These are phyloP conservation scores for Pyrrhosoma nymphula DNA, from an alignment of 2,888 invertebrate genomes.

Conservation along the genomic window DNA sequence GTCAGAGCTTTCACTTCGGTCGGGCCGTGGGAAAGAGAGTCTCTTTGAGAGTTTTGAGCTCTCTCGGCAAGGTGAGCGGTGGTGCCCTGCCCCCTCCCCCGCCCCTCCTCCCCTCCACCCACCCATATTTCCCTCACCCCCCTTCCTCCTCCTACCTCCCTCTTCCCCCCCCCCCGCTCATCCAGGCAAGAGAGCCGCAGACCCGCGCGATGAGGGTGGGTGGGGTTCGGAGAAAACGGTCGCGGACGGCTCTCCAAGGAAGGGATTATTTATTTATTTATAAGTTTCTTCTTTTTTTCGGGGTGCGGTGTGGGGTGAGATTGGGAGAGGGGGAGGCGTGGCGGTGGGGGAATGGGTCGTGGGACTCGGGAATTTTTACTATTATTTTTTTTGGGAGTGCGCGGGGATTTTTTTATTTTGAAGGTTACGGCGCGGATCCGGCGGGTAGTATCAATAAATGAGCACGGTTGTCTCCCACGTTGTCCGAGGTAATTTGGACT, in stretches of 20 bases:
- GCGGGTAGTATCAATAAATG: background rate
- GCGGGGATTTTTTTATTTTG: background rate
- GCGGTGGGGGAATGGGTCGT: background rate
- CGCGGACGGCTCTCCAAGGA: background rate
- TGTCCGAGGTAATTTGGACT: background rate
- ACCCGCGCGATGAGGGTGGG: conserved; percentile 31
- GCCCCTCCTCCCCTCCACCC: background rate
- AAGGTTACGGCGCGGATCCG: background rate
- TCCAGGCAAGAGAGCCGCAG: background rate
- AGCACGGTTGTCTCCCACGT: background rate
- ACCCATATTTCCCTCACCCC: background rate
- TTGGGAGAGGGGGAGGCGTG: background rate
- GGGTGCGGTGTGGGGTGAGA: too few relatives aligned
- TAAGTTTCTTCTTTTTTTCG: background rate
- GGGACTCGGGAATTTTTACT: background rate
- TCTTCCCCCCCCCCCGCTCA: too few relatives aligned
- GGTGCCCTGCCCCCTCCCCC: background rate
- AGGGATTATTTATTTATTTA: background rate
- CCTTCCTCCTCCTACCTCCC: background rate
- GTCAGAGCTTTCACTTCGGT: conserved; percentile 52
- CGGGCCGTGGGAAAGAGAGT: conserved; percentile 64
- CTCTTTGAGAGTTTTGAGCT: conserved; percentile 40
- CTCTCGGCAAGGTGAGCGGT: conserved; percentile 60
- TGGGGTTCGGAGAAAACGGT: conserved; percentile 41
- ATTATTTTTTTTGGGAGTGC: background rate